Percentiles rank a stretch among this genome's conserved stretches.
Evolutionary conservation across 2,113 vertebrate species (phyloP).

Genomic region (Zootoca vivipara): DNA sequence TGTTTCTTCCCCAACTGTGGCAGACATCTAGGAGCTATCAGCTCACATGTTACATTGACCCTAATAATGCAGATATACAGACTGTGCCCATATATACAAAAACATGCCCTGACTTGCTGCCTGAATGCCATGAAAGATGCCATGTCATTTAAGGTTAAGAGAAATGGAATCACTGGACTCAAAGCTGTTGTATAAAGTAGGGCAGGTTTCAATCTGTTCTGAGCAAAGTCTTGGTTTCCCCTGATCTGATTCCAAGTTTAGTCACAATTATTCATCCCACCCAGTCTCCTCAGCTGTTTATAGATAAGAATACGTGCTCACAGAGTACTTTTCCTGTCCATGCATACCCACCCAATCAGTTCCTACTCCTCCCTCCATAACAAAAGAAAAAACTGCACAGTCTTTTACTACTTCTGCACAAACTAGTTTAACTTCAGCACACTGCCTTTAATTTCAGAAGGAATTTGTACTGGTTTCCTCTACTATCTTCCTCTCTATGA

Average conservation of each 20-base stretch:
- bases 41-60: background rate
- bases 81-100: background rate
- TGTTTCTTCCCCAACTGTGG: background rate
- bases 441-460: background rate
- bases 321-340: background rate
- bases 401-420: background rate
- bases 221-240: background rate
- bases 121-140: background rate
- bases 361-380: background rate
- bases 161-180: background rate
- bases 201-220: conserved; percentile 4
- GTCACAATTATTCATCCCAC: background rate
- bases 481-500: background rate
- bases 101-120: background rate
- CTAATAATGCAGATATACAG: background rate
- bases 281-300: background rate
- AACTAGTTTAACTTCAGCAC: background rate
- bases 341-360: background rate
- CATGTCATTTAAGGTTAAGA: background rate
- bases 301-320: background rate
- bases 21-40: background rate
- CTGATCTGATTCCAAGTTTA: background rate
- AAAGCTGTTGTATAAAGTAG: background rate
- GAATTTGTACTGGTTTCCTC: background rate
- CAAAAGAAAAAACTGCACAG: background rate